Percentiles rank a stretch among this genome's conserved stretches.
phyloP scores from a whole-genome alignment of 2,113 vertebrate species.

The Zosterops hypoxanthus region DNA sequence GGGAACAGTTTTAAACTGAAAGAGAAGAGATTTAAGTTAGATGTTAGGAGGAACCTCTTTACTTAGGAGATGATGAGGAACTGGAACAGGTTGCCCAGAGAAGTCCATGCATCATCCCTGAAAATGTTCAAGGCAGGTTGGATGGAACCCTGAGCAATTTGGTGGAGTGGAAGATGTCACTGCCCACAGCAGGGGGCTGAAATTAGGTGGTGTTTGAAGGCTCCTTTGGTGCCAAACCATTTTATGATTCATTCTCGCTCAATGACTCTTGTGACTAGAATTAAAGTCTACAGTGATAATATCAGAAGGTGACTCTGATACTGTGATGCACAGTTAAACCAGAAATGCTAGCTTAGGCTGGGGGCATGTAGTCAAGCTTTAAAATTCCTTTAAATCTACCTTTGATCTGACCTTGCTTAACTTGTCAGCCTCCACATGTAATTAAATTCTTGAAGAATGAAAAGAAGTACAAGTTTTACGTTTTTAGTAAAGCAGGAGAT shows the following conservation, averaged over 20 bases:
- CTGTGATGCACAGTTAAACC: not conserved
- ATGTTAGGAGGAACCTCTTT: not conserved
- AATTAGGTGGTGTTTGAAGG: not conserved
- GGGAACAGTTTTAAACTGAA: not conserved
- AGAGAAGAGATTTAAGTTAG: not conserved
- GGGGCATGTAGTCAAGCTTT: not conserved
- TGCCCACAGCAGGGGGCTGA: too few species aligned
- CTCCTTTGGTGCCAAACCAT: not conserved
- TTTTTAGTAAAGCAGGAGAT: not conserved
- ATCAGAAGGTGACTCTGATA: not conserved
- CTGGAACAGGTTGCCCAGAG: not conserved
- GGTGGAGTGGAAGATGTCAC: not conserved
- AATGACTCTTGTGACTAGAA: not conserved
- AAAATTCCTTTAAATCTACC: not conserved
- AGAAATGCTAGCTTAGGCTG: not conserved
- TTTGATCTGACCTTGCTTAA: not conserved
- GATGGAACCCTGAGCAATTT: not conserved
- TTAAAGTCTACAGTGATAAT: not conserved
- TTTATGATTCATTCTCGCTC: not conserved
- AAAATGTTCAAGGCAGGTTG: not conserved
- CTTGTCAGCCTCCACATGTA: not conserved
- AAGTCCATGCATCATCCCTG: not conserved
- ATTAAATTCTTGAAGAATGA: not conserved
- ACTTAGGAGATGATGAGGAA: not conserved
- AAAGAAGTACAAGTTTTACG: not conserved